These are phyloP conservation scores for Gymnodraco acuticeps DNA, from an alignment of 2,797 vertebrate species.

Conservation along the genomic window DNA sequence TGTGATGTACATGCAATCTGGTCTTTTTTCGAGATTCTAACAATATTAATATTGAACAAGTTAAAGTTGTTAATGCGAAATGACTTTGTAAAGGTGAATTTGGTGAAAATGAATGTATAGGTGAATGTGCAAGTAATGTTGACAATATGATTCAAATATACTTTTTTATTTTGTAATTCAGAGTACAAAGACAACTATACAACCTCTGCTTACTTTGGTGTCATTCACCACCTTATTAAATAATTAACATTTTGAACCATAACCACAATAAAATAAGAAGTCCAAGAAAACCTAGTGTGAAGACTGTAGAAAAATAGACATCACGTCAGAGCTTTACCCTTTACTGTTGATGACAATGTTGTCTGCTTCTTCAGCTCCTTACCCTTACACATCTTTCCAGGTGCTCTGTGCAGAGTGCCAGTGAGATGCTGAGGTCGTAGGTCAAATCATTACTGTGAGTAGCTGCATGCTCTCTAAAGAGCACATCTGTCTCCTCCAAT, in stretches of 20 bases:
- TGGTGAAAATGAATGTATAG: not conserved
- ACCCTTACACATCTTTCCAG: conserved; percentile 12
- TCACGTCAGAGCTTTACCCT: not conserved
- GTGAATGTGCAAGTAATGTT: no score
- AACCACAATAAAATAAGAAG: not conserved
- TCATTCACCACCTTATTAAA: conserved; percentile 26
- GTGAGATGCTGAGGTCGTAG: conserved; percentile 9
- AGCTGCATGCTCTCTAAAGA: conserved; percentile 62
- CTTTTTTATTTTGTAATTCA: no score
- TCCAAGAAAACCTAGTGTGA: not conserved
- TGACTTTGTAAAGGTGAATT: not conserved
- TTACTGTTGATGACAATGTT: not conserved
- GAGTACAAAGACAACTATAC: no score
- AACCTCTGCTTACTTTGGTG: not conserved
- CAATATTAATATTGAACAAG: not conserved
- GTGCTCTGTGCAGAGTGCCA: conserved; percentile 10
- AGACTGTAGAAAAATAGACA: not conserved
- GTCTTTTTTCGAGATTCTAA: not conserved
- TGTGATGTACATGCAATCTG: not conserved
- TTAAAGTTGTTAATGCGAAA: not conserved
- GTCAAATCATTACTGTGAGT: conserved; percentile 35
- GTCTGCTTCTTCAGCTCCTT: not conserved
- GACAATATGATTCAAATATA: no score
- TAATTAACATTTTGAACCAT: conserved; percentile 6
- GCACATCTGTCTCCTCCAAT: conserved; percentile 60